Evolutionary conservation across 2,888 invertebrate genomes (phyloP), one percentile per base, ranked within the genome.

Genomic region (Encarsia formosa): DNA sequence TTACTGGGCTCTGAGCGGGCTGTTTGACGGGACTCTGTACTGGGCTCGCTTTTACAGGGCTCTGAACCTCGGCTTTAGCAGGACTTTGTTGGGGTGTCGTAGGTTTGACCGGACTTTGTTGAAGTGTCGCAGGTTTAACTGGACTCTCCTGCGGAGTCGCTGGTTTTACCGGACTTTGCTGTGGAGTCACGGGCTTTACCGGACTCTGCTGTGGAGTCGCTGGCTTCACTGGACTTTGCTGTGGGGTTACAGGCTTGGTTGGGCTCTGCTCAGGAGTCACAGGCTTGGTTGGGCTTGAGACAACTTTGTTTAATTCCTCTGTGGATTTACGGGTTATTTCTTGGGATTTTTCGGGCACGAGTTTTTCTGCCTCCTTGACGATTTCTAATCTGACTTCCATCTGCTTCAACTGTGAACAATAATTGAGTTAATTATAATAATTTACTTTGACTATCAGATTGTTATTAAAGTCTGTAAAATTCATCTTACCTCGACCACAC

Each of bases 1-100:
- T 23, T 19, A 29, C 34, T 15, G 35, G 26, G 11, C 16, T 37
- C 15, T 49, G 29, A 34, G 34, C 34, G 5, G 34, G 13, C 5
- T 5, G 5, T 34, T 5, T 15, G 16, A 18, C 19, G 6, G 37
- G 19, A 34, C 75, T 39, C 68, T 51, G 44, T 15, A 41, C n/a
- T 11, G 39, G 15, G 11, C 11, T 38, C 4, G 35, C 11, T 42
- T 49, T 42, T 5, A 23, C 16, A 23, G 40, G 37, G 38, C 24
- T 38, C 11, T 35, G n/a, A 16, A 19, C 9, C 5, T 15, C 15
- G 23, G 11, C 4, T n/a, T 39, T 39, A n/a, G 23, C 39, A n/a
- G 39, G 39, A 22, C 39, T 39, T 15, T 23, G 39, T n/a, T 39
- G 39, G 15, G 15, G 5, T 16, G 35, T 35, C 5, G 15, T 13